Base-by-base conservation (phyloP, 2,888 invertebrate species). In the Acleris cristana region DNA sequence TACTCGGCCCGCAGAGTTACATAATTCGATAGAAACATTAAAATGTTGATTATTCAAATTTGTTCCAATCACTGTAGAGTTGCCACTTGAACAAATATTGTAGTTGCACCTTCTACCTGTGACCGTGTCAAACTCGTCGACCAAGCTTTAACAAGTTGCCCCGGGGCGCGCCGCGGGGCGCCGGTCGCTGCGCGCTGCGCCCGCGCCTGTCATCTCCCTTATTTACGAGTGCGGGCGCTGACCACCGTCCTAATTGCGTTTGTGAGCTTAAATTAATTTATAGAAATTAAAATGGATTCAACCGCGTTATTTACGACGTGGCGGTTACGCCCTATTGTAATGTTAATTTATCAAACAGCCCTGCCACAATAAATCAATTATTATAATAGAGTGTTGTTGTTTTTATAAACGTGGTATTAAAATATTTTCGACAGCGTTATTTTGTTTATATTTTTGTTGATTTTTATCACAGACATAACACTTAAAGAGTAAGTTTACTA, bases 231-330 rank as follows among this genome's bases (percentile, higher is more conserved):
- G 21, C 57, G 48, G 45, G 10, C 52, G 30, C 62, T 66, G 66
- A 66, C 66, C 66, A 48, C 62, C 61, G 48, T 48, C 21, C 52
- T 53, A 61, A 61, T 53, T 44, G 12, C 30, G 62, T 57, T 62
- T 64, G 57, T 64, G 57, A 62, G 61, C 21, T 66, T 66, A 62
- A 66, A 66, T 66, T 66, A 66, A 66, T 66, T 62, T 66, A 66
- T 66, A 62, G 66, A 66, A 66, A 62, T 57, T 45, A 56, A 45
- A 66, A 62, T 62, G 52, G 57, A 56, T 56, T 52, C 44, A 62
- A 62, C 44, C 51, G 51, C 30, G 44, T 65, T 60, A 65, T 65
- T 65, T 65, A 65, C 19, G 56, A 57, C 23, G 62, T 26, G 30
- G 12, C 30, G 56, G 66, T 53, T 52, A 51, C 57, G 30, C 56